A percentile compares a stretch with the other conserved stretches of the same genome.
Evolutionary conservation across 1,140 invertebrate genomes (phyloP).

Genomic region (Leptoteleia sp.): DNA sequence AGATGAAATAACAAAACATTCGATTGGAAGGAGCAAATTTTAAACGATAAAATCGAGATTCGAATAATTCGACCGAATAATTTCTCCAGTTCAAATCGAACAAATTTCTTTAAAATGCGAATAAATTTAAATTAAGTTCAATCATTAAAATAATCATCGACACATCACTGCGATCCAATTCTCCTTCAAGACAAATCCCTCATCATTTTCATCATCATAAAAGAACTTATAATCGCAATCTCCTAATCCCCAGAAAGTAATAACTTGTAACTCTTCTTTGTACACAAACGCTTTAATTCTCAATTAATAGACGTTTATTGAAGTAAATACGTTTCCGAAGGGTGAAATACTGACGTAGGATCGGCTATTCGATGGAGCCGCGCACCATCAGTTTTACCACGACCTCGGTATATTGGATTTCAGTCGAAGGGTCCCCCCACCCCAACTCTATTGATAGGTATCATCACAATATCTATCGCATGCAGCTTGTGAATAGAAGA

Average conservation of each 20-base stretch:
- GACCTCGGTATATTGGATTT: constrained; percentile 76
- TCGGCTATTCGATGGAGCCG: constrained; percentile 54
- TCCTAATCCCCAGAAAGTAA: constrained; percentile 21
- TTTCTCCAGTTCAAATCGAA: too few relatives aligned
- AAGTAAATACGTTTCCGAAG: constrained; percentile 65
- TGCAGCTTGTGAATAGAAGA: constrained; percentile 60
- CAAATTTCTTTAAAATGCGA: too few relatives aligned
- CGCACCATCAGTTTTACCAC: constrained; percentile 67
- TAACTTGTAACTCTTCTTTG: constrained; percentile 33
- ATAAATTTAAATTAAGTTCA: too few relatives aligned
- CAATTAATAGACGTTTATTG: constrained; percentile 70
- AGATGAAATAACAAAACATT: too few relatives aligned
- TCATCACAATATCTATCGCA: constrained; percentile 72
- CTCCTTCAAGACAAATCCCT: too few relatives aligned
- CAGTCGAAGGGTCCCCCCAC: constrained; percentile 68
- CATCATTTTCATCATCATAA: neutral
- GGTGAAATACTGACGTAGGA: constrained; percentile 30
- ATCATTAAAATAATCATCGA: too few relatives aligned
- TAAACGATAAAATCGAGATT: too few relatives aligned
- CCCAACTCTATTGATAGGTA: constrained; percentile 75
- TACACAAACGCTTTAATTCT: constrained; percentile 67
- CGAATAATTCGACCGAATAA: too few relatives aligned
- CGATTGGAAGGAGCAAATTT: too few relatives aligned
- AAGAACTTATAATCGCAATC: constrained; percentile 4
- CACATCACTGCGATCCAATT: too few relatives aligned